Evolutionary conservation across 2,797 vertebrate species (phyloP), one percentile per base, ranked within the genome.

Genomic region (Lateolabrax maculatus): DNA sequence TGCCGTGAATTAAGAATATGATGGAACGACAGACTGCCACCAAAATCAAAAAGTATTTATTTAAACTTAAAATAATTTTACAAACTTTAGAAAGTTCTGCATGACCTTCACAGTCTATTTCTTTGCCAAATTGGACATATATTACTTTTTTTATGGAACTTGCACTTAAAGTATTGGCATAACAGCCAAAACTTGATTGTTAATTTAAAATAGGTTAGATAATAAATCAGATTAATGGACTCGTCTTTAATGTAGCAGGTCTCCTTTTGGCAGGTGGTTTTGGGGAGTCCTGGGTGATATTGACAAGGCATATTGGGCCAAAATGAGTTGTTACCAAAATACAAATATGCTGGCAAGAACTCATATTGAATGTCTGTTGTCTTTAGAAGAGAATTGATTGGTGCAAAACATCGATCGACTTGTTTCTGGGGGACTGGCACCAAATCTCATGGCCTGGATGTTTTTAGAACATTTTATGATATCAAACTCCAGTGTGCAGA

Each of bases 171-270:
- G 41, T 51, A 9, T 52, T 75, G 37, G 71, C 79, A 58, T 39
- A 37, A 2, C 19, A 19, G 52, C 67, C 37, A 16, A 72, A 63
- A 27, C 41, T 57, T 25, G 16, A 39, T 36, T 60, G 51, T 66
- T 84, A 53, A 84, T 86, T 81, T 41, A 43, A 68, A 53, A n/a
- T 66, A 71, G 27, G 27, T 18, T 8, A 7, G 46, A 70, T 81
- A 61, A 81, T 88, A 79, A 86, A 81, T 68, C 23, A 72, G 71
- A 83, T 67, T 58, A 74, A 88, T 83, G 64, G 36, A 46, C 46
- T 51, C 4, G 31, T 46, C 60, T 77, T 85, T 36, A 25, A 13
- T 9, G 6, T 23, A 9, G 57, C 37, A 23, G 46, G 9, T 77
- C 61, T 49, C 12, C 3, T 62, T 31, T 44, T 77, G 74, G 25